Evolutionary conservation across 2,113 vertebrate genomes (phyloP).

Genomic region (Hucho hucho): DNA sequence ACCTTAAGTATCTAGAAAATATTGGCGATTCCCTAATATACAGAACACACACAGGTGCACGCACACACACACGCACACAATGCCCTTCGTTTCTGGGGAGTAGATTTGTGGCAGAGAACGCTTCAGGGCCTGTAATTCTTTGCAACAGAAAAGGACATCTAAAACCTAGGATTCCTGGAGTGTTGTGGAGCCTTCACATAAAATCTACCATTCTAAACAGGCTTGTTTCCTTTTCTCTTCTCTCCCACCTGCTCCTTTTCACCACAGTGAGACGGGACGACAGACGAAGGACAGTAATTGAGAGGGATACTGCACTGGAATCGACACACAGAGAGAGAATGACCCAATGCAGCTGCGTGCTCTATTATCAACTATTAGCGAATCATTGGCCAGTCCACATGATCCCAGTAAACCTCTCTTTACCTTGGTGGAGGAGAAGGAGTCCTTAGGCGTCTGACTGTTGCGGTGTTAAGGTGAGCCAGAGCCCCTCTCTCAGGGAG

Average conservation of each 20-base stretch:
- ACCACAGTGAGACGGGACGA: constrained; percentile 20
- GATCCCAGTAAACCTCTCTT: background rate
- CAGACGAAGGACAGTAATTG: constrained; percentile 20
- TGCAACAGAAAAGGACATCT: constrained; percentile 37
- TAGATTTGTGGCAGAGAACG: constrained; percentile 74
- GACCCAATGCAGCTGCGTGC: background rate
- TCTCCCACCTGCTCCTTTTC: background rate
- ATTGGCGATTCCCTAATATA: too few relatives aligned
- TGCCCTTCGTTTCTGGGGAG: constrained; percentile 63
- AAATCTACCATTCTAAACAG: constrained; percentile 42
- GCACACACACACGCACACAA: constrained; percentile 23
- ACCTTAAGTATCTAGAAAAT: too few relatives aligned
- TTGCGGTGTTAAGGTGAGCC: background rate
- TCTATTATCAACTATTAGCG: background rate
- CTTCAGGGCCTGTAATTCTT: constrained; percentile 77
- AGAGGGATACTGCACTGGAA: background rate
- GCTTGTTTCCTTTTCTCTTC: constrained; percentile 49
- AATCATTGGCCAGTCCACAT: background rate
- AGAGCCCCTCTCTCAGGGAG: constrained; percentile 1
- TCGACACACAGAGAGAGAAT: background rate
- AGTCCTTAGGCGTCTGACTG: too few relatives aligned
- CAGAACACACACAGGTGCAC: constrained; percentile 17
- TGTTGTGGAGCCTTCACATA: constrained; percentile 45
- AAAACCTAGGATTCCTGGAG: constrained; percentile 49
- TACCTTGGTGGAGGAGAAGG: too few relatives aligned